Conservation (phyloP, 2,888 invertebrate species). For the Sarcophaga rosellei region DNA sequence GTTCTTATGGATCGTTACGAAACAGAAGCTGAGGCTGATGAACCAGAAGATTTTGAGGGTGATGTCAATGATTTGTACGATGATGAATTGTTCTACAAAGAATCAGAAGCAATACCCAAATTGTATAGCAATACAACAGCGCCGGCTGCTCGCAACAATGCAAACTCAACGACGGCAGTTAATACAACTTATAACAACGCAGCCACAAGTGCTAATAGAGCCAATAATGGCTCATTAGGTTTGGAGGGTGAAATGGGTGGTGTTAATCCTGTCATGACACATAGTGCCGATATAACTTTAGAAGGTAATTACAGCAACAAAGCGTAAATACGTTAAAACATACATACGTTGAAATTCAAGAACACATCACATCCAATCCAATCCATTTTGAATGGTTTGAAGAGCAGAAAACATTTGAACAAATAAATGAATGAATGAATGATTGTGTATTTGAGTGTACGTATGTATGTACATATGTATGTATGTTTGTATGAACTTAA, state of each 20-base stretch:
- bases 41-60: slow-evolving; percentile 83
- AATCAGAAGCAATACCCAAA: slow-evolving; percentile 83
- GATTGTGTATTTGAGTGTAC: neutral
- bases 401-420: slow-evolving; percentile 13
- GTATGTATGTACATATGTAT: too few relatives aligned
- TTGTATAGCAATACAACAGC: slow-evolving; percentile 79
- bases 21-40: slow-evolving; percentile 89
- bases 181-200: slow-evolving; percentile 68
- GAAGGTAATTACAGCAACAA: slow-evolving; percentile 75
- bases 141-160: slow-evolving; percentile 71
- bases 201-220: slow-evolving; percentile 70
- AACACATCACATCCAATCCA: slow-evolving; percentile 15
- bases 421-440: neutral
- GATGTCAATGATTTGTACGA: slow-evolving; percentile 83
- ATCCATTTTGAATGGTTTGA: slow-evolving; percentile 15
- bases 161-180: slow-evolving; percentile 57
- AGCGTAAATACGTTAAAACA: neutral
- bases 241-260: slow-evolving; percentile 72
- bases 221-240: slow-evolving; percentile 72
- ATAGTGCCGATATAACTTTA: slow-evolving; percentile 78
- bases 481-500: slow-evolving; percentile 34
- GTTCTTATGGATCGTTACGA: slow-evolving; percentile 92
- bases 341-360: neutral
- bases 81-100: slow-evolving; percentile 83
- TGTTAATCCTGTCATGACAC: slow-evolving; percentile 79